Evolutionary conservation across 1,140 invertebrate genomes (phyloP).

Genomic region (Coelopa frigida): DNA sequence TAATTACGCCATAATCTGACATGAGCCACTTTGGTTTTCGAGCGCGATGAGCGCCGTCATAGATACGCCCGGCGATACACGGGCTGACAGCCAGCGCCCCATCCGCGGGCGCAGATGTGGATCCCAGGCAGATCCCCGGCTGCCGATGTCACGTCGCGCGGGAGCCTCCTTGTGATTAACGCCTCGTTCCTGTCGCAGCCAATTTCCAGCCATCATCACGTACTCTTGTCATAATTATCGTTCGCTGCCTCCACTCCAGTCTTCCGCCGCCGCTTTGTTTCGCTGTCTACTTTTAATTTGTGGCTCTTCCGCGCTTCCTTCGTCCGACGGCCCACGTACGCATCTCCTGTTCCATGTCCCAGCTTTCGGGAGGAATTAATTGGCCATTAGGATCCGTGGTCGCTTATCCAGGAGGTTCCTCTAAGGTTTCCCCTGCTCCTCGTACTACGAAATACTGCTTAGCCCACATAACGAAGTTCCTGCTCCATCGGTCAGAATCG

Average conservation of each 20-base stretch:
- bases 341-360: too few species aligned
- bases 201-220: slow-evolving; percentile 41
- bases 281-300: too few species aligned
- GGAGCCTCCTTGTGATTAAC: slow-evolving; percentile 3
- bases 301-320: too few species aligned
- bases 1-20: slow-evolving; percentile 18
- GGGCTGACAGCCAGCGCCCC: neutral
- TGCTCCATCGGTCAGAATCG: too few species aligned
- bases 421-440: too few species aligned
- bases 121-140: slow-evolving; percentile 3
- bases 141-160: slow-evolving; percentile 3
- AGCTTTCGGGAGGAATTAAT: too few species aligned
- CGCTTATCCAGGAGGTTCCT: too few species aligned
- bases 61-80: slow-evolving; percentile 10
- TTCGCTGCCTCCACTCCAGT: slow-evolving; percentile 16
- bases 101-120: neutral
- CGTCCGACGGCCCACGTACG: too few species aligned
- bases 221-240: slow-evolving; percentile 45
- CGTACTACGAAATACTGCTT: too few species aligned
- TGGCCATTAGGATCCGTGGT: too few species aligned
- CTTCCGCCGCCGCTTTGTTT: neutral
- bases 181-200: slow-evolving; percentile 12
- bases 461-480: too few species aligned
- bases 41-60: slow-evolving; percentile 10
- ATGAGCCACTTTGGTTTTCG: slow-evolving; percentile 16